A percentile compares a stretch with the other conserved stretches of the same genome.
phyloP scores from a whole-genome alignment of 1,140 invertebrate species.

The Caenorhabditis latens region DNA sequence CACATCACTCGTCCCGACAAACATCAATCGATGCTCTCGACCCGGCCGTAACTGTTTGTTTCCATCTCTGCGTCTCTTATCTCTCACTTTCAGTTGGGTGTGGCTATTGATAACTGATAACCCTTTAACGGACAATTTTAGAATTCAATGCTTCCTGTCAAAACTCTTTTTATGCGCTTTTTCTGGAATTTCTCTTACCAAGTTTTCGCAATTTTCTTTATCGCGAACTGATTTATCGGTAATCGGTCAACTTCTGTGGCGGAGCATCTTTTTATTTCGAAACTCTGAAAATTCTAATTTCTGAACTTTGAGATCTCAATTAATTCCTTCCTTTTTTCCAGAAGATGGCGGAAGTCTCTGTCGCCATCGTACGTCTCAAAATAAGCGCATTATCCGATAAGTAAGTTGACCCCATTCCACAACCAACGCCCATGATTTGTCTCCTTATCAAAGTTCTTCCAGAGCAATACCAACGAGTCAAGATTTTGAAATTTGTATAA shows the following conservation, averaged over 20 bases:
- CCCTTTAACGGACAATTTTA: slow-evolving; percentile 20
- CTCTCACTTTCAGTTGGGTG: slow-evolving; percentile 10
- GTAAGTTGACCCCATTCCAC: slow-evolving; percentile 15
- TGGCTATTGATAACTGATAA: slow-evolving; percentile 44
- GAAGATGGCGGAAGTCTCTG: slow-evolving; percentile 62
- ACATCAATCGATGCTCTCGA: slow-evolving; percentile 25
- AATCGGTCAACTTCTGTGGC: too few relatives aligned
- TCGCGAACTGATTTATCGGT: too few relatives aligned
- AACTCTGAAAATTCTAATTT: not conserved
- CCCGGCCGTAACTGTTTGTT: slow-evolving; percentile 12
- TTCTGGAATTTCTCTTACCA: not conserved
- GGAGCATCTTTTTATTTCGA: not conserved
- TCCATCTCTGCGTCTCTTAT: slow-evolving; percentile 20
- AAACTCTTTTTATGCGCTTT: not conserved
- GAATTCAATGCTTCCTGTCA: slow-evolving; percentile 23
- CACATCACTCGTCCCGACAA: slow-evolving; percentile 7
- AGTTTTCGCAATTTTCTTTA: not conserved
- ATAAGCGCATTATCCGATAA: slow-evolving; percentile 61
- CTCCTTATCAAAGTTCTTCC: slow-evolving; percentile 11
- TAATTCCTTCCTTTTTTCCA: not conserved
- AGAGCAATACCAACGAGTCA: slow-evolving; percentile 1
- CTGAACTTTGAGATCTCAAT: not conserved
- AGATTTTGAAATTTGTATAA: slow-evolving; percentile 19
- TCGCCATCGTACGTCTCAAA: slow-evolving; percentile 64
- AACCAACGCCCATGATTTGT: slow-evolving; percentile 25